Conservation (phyloP, 37 sponge, comb jelly and placozoan genomes). For the Amphimedon queenslandica region DNA sequence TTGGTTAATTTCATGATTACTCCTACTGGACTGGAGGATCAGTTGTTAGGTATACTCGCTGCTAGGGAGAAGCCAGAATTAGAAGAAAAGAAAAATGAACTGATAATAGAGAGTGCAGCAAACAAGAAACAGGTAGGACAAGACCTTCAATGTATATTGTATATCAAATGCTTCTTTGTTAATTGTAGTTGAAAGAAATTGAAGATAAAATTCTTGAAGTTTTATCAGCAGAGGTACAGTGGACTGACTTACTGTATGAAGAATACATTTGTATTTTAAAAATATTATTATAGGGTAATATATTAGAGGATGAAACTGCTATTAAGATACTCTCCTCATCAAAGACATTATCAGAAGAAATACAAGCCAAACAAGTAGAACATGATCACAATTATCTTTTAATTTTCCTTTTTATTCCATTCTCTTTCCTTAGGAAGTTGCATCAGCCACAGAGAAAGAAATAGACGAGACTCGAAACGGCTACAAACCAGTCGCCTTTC, state of each 20-base stretch:
- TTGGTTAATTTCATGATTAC: slow-evolving; percentile 99
- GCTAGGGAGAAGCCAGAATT: slow-evolving; percentile 98
- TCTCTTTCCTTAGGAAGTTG: slow-evolving; percentile 56
- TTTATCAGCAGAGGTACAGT: slow-evolving; percentile 72
- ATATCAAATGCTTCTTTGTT: no score
- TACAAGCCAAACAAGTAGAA: slow-evolving; percentile 85
- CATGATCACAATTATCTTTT: neutral
- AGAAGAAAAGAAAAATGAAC: slow-evolving; percentile 97
- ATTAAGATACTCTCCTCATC: slow-evolving; percentile 95
- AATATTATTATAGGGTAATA: slow-evolving; percentile 79
- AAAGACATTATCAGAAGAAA: slow-evolving; percentile 89
- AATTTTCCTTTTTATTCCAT: neutral
- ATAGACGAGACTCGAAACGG: slow-evolving; percentile 97
- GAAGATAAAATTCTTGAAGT: slow-evolving; percentile 98
- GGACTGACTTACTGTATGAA: neutral
- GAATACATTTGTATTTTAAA: neutral
- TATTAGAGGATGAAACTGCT: slow-evolving; percentile 95
- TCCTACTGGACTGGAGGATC: slow-evolving; percentile 97
- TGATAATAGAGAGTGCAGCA: slow-evolving; percentile 90
- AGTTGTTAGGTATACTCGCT: slow-evolving; percentile 96
- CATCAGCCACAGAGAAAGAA: slow-evolving; percentile 87
- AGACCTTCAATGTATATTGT: no score
- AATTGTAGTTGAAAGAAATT: slow-evolving; percentile 93
- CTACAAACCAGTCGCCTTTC: slow-evolving; percentile 91
- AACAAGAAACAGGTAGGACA: slow-evolving; percentile 83